Evolutionary conservation across 1,140 invertebrate genomes (phyloP), one percentile per base, ranked within the genome.

Genomic region (Mercenaria mercenaria): DNA sequence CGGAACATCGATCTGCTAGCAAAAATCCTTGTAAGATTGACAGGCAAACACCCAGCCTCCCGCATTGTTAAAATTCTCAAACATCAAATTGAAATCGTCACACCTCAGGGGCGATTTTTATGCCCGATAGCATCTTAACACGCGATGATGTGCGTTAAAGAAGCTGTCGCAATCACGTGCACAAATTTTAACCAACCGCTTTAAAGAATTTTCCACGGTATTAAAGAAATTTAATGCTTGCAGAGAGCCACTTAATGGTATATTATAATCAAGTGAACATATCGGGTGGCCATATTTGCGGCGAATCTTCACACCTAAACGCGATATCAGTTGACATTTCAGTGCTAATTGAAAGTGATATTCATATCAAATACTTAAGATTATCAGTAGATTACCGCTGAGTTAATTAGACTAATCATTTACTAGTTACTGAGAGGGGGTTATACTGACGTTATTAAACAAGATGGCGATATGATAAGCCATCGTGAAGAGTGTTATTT

Each of bases 51-150:
- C 0, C 85, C 85, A 76, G 32, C 85, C 74, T 64, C 34, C 32
- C 18, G 26, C 72, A 79, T 87, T 64, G 74, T 77, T 79, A 41
- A 67, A 61, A 87, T 87, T 87, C 74, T 64, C 32, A 52, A 59
- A 50, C 34, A 87, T 87, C 76, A 77, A 87, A 87, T 64, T 77
- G 69, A 87, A 87, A 64, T 59, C 34, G 20, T 59, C 34, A 77
- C 39, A 76, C 56, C 52, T 64, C 11, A 64, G 69, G 85, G 74
- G 72, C 32, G 69, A 59, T 37, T 47, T 79, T 64, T 52, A 86
- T 79, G 74, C 50, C 52, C n/a, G 69, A 56, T 23, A 79, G 76
- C 34, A 59, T 41, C 39, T 61, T 15, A 29, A 72, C 11, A 72
- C 39, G n/a, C 0, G 20, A 72, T 74, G 59, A 69, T 50, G 43